These are phyloP conservation scores for Tipula unca DNA, from an alignment of 2,888 invertebrate species.

Conservation along the genomic window DNA sequence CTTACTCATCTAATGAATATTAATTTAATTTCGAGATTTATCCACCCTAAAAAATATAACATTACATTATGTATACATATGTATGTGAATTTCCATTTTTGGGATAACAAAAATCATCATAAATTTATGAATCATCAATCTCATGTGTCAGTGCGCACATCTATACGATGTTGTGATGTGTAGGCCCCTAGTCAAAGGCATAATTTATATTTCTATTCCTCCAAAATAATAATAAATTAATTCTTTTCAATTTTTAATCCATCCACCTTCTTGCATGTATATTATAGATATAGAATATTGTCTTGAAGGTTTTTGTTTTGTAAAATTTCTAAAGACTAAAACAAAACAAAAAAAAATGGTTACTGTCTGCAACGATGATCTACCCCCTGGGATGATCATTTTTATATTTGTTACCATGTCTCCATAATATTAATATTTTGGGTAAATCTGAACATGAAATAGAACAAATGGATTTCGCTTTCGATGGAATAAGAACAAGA, in stretches of 20 bases:
- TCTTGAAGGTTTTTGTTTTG: not conserved
- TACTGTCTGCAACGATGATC: not conserved
- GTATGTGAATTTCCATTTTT: not conserved
- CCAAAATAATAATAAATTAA: not conserved
- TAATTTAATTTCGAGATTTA: not conserved
- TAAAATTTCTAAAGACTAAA: not conserved
- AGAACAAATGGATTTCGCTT: constrained; percentile 14
- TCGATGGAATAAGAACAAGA: not conserved
- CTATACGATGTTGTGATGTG: not conserved
- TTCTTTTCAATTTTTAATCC: not conserved
- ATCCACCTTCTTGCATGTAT: not conserved
- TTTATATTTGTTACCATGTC: not conserved
- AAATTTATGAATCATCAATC: not conserved
- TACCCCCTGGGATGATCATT: not conserved
- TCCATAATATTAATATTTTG: not conserved
- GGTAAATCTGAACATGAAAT: not conserved
- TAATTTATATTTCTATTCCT: not conserved
- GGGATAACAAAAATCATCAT: not conserved
- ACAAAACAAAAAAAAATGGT: not conserved
- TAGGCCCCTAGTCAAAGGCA: not conserved
- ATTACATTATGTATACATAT: not conserved
- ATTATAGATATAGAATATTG: not conserved
- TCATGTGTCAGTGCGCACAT: not conserved
- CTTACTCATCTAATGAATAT: constrained; percentile 3
- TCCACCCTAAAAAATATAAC: not conserved